Evolutionary conservation across 2,888 invertebrate genomes (phyloP).

Genomic region (Tipula lateralis): DNA sequence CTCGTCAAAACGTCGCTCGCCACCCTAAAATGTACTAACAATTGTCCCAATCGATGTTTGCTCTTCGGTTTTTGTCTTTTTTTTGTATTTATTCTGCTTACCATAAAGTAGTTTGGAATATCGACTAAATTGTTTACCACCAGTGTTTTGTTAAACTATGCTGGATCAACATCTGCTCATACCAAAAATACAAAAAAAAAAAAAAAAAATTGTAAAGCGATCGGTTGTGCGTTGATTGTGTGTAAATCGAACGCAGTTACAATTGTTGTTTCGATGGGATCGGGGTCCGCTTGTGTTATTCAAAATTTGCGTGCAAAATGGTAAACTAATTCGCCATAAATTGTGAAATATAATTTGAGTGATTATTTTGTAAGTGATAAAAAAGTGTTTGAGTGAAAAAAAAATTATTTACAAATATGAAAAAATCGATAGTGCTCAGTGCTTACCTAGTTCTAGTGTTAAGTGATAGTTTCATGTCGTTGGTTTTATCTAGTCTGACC

Average conservation of each 20-base stretch:
- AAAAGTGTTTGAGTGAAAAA: neutral
- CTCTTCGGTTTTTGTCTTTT: neutral
- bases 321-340: neutral
- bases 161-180: conserved; percentile 1
- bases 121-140: neutral
- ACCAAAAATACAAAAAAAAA: neutral
- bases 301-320: neutral
- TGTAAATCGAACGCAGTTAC: neutral
- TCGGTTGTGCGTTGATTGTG: neutral
- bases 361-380: neutral
- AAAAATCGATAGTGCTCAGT: neutral
- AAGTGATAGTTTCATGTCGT: neutral
- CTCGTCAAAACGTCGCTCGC: neutral
- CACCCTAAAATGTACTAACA: neutral
- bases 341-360: neutral
- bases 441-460: neutral
- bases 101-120: neutral
- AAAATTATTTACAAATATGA: neutral
- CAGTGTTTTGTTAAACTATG: neutral
- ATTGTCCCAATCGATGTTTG: neutral
- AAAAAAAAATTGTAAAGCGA: neutral
- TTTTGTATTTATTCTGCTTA: neutral
- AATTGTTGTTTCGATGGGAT: neutral
- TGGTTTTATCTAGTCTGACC: neutral
- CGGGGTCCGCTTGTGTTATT: neutral